Conservation (phyloP, 1,140 invertebrate species). For the Halotydeus destructor region DNA sequence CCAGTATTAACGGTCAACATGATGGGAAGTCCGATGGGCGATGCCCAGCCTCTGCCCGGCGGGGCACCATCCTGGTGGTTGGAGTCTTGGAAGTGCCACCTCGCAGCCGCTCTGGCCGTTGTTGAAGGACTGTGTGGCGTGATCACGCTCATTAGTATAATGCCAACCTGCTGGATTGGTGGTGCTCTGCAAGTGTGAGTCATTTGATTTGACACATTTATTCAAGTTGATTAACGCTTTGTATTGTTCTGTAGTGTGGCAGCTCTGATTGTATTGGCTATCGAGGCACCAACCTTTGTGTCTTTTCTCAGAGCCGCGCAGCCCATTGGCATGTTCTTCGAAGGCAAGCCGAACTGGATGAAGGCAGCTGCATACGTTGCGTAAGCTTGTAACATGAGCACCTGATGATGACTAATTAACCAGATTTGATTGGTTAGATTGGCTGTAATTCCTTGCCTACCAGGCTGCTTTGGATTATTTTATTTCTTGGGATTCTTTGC, state of each 20-base stretch:
- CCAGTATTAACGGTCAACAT: too few species aligned
- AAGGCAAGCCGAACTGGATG: slow-evolving; percentile 14
- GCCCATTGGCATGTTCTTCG: slow-evolving; percentile 12
- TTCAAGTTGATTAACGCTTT: background rate
- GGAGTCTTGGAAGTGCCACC: slow-evolving; percentile 14
- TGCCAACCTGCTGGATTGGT: slow-evolving; percentile 6
- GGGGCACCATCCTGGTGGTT: slow-evolving; percentile 7
- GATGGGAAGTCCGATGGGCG: too few species aligned
- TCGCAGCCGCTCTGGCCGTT: slow-evolving; percentile 8
- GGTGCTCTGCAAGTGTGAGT: slow-evolving; percentile 12
- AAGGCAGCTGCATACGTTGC: slow-evolving; percentile 12
- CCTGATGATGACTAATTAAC: background rate
- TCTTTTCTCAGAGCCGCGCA: slow-evolving; percentile 13
- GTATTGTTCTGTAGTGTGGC: slow-evolving; percentile 6
- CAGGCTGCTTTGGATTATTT: slow-evolving; percentile 12
- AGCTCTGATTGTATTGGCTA: slow-evolving; percentile 9
- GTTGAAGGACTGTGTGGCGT: slow-evolving; percentile 10
- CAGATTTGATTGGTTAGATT: slow-evolving; percentile 3
- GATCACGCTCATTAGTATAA: slow-evolving; percentile 7
- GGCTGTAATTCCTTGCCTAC: slow-evolving; percentile 11
- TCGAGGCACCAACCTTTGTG: slow-evolving; percentile 15
- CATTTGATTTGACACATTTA: slow-evolving; percentile 2
- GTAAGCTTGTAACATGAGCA: background rate
- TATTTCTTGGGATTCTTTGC: slow-evolving; percentile 12
- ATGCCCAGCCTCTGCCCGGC: too few species aligned